Evolutionary conservation across 2,797 vertebrate species (phyloP), one percentile per base, ranked within the genome.

Genomic region (Eulemur mongoz): DNA sequence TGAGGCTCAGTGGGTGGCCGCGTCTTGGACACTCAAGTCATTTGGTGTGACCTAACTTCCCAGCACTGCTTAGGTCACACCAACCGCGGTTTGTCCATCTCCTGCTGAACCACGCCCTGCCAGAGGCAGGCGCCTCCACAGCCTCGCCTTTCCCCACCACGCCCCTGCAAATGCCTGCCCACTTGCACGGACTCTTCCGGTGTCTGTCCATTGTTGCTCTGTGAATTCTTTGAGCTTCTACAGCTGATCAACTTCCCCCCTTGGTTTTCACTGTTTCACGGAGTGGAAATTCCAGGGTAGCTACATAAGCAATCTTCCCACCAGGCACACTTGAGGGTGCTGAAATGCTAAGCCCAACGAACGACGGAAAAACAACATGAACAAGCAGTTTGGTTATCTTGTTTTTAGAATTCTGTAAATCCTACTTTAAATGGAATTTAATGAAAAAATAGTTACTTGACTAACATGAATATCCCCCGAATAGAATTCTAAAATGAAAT

Each of bases 361-460:
- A 45, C 14, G 18, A 45, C 0, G 0, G 45, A 40, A n/a, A 43
- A 43, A 54, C 3, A 5, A 10, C 17, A 1, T 0, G 3, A 6
- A 2, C 63, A 1, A 2, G 32, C 0, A 0, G 10, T 0, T 5
- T 1, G 14, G 22, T 22, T 9, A 17, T 12, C 22, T 30, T 22
- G 2, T 73, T 22, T 30, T 52, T 18, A 25, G 75, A 35, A 32
- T 25, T 1, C 11, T 43, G 50, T 1, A 6, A 73, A 57, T 25
- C 35, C 1, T 22, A 10, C 14, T 35, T 57, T 27, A 54, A 57
- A 8, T 18, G 6, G n/a, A 83, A 50, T n/a, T 52, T 10, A 57
- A 67, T 32, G 70, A 27, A 27, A 91, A 73, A 73, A 38, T 0
- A 17, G 45, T 79, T 67, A n/a, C 22, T 15, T 61, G 81, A 12